Evolutionary conservation across 2,113 vertebrate genomes (phyloP).

Genomic region (Irena cyanogastra): DNA sequence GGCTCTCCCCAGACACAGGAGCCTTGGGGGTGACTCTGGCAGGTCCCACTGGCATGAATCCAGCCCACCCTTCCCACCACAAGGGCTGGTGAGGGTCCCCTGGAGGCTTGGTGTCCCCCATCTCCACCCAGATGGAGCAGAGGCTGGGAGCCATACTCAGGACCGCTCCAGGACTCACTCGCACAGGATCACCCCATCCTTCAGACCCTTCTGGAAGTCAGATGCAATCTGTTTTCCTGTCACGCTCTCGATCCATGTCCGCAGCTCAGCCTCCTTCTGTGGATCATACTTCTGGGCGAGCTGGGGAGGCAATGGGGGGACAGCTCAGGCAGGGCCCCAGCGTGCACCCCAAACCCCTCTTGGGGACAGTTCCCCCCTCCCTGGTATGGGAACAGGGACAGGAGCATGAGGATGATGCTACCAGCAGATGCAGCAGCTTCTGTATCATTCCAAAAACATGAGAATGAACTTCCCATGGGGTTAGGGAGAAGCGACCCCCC

Average conservation of each 20-base stretch:
- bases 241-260: slow-evolving; percentile 86
- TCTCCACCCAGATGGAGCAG: background rate
- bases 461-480: background rate
- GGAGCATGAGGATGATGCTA: accelerated
- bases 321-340: background rate
- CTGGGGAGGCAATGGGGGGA: slow-evolving; percentile 42
- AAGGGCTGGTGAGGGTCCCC: background rate
- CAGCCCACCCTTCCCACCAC: background rate
- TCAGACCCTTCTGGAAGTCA: slow-evolving; percentile 92
- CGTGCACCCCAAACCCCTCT: accelerated
- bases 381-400: accelerated
- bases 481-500: background rate
- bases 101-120: accelerated
- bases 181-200: slow-evolving; percentile 87
- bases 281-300: slow-evolving; percentile 91
- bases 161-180: slow-evolving; percentile 73
- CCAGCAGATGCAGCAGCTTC: background rate
- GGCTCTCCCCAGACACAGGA: background rate
- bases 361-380: accelerated
- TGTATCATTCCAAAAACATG: background rate
- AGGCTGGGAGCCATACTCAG: background rate
- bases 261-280: slow-evolving; percentile 87
- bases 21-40: no score
- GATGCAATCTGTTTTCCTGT: slow-evolving; percentile 80
- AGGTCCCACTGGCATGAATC: accelerated